Base-by-base conservation (phyloP, 2,888 invertebrate species). In the Trilocha varians region DNA sequence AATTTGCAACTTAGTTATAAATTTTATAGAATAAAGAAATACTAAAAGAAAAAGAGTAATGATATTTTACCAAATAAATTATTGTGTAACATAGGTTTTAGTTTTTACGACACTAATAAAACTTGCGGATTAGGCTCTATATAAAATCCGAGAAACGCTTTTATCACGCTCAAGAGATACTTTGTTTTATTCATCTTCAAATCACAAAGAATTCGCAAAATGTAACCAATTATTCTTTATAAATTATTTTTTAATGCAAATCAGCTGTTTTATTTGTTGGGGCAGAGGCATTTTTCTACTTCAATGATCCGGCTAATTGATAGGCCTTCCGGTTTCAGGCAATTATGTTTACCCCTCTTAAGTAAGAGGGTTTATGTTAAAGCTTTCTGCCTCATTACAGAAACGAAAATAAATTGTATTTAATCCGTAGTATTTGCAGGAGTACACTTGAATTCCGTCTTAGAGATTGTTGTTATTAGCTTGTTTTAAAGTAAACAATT, bases 251-350 rank as follows among this genome's bases (percentile, higher is more conserved):
- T 25, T 25, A 25, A 25, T 25, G 25, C 25, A 25, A 25, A 25
- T 25, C 25, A 4, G 25, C 25, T 25, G 25, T 25, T 25, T 25
- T 25, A 25, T 25, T 25, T 25, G 25, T 32, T 39, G 36, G 39
- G 46, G 45, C 47, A 44, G 36, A 39, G 46, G 45, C 47, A 44
- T 57, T 52, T 59, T 62, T 60, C 37, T 57, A 55, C 59, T 52
- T 62, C 67, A 66, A 58, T 62, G 59, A 50, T 40, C 57, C 58
- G 53, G 49, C 57, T 70, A 70, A 70, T 70, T 68, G 63, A 65
- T 62, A 59, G 55, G 50, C 53, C 48, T 59, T 54, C 50, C 53
- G 51, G 52, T 48, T 58, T 54, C 44, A 45, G 51, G 46, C 50
- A 62, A 58, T 60, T 55, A 56, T 44, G 43, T 32, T 34, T 36